Evolutionary conservation across 2,888 invertebrate species (phyloP), one percentile per base, ranked within the genome.

Genomic region (Clepsis dumicolana): DNA sequence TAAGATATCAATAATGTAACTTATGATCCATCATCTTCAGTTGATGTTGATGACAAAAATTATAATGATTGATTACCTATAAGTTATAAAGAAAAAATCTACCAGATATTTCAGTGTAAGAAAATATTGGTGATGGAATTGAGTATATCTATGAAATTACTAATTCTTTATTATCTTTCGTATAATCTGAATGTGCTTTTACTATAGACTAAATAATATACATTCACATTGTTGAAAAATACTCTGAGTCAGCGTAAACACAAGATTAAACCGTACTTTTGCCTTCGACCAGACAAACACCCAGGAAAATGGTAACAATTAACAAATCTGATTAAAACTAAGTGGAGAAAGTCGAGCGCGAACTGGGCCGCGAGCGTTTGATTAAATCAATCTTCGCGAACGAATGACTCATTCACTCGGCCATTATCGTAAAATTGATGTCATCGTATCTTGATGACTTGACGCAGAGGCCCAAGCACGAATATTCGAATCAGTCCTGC

Each of bases 311-410:
- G 44, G 56, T 44, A 54, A 64, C 64, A 56, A 64, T 56, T 32
- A 64, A 32, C 64, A 65, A 24, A 35, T 48, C 27, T 61, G 59
- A 65, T 52, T 65, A 41, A 59, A 52, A 38, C 52, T 65, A 59
- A 41, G 27, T 27, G 59, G 52, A 52, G 65, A 65, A 59, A 65
- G 59, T 27, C 52, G 50, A 56, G 12, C 18, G 29, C 54, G 16
- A 57, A 57, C 38, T n/a, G 41, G 25, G 57, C 57, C 38, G 38
- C 35, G 57, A 21, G 10, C 21, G 48, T 38, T 57, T 38, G 41
- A 16, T 57, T 38, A 21, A 57, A 62, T 62, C 27, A 18, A 57
- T 60, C 44, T 35, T 18, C 7, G 32, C 53, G 29, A 59, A 59
- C 16, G 41, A 61, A 21, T 61, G 60, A 61, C 29, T 61, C 60